Conservation (phyloP, 2,888 invertebrate species). For the Microplitis deprimator region DNA sequence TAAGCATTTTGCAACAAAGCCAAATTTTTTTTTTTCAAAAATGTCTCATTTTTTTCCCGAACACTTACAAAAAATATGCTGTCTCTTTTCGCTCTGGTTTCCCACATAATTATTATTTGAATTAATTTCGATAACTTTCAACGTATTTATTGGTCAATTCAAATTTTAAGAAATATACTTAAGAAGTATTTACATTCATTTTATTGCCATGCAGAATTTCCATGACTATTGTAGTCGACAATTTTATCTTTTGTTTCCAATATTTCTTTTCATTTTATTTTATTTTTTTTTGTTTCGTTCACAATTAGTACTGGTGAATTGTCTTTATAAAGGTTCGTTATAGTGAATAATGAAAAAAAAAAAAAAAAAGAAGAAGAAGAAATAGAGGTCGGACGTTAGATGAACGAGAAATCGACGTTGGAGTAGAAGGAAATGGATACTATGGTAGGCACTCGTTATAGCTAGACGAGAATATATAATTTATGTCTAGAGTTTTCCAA, state of each 20-base stretch:
- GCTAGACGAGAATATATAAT: neutral
- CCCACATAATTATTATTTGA: neutral
- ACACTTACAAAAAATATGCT: no score
- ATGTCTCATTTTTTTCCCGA: no score
- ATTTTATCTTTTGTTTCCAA: neutral
- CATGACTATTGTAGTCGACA: constrained; percentile 13
- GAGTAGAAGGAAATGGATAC: neutral
- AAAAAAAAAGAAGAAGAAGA: neutral
- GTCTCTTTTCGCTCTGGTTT: no score
- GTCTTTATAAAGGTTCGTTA: neutral
- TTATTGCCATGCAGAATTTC: neutral
- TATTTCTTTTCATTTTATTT: neutral
- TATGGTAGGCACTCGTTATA: neutral
- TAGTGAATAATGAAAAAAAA: neutral
- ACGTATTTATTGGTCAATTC: neutral
- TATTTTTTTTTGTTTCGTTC: neutral
- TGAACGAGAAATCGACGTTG: neutral
- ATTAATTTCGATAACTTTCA: neutral
- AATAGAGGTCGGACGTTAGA: constrained; percentile 1
- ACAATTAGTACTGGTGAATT: neutral
- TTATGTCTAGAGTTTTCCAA: neutral
- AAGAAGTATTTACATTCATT: neutral
- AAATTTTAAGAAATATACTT: neutral
- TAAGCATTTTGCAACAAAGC: no score
- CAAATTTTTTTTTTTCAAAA: no score